Evolutionary conservation across 2,797 vertebrate genomes (phyloP).

Genomic region (Iguana delicatissima): DNA sequence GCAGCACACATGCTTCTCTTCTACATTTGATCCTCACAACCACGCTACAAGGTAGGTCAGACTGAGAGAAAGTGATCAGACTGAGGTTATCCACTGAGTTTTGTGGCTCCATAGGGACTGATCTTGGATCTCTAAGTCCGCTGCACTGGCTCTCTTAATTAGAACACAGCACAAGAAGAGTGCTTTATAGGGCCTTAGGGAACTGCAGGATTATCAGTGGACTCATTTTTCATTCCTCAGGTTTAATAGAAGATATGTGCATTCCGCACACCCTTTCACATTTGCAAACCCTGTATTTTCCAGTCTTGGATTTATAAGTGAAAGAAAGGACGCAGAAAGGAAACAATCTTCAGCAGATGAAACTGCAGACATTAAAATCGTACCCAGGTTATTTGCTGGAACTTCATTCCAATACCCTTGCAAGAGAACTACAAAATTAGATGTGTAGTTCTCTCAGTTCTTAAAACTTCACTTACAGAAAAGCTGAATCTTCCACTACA

Average conservation of each 20-base stretch:
- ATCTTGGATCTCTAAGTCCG: not conserved
- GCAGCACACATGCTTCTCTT: not conserved
- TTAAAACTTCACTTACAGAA: not conserved
- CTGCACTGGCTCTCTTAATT: not conserved
- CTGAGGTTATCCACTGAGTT: not conserved
- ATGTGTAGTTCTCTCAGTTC: not conserved
- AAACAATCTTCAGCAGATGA: not conserved
- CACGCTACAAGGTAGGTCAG: not conserved
- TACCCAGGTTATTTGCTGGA: not conserved
- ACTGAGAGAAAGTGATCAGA: not conserved
- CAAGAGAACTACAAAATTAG: not conserved
- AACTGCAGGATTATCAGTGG: too few relatives aligned
- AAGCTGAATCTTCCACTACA: not conserved
- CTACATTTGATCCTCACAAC: not conserved
- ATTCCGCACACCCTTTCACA: not conserved
- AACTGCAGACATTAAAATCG: not conserved
- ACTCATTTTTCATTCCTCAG: not conserved
- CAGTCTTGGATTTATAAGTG: too few relatives aligned
- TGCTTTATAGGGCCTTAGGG: too few relatives aligned
- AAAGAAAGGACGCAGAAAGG: not conserved
- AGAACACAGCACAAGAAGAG: not conserved
- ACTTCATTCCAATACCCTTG: not conserved
- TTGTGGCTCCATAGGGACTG: not conserved
- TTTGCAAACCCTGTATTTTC: too few relatives aligned
- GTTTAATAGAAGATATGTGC: not conserved